Conservation (phyloP, 2,113 vertebrate genomes). For the Strix aluco region DNA sequence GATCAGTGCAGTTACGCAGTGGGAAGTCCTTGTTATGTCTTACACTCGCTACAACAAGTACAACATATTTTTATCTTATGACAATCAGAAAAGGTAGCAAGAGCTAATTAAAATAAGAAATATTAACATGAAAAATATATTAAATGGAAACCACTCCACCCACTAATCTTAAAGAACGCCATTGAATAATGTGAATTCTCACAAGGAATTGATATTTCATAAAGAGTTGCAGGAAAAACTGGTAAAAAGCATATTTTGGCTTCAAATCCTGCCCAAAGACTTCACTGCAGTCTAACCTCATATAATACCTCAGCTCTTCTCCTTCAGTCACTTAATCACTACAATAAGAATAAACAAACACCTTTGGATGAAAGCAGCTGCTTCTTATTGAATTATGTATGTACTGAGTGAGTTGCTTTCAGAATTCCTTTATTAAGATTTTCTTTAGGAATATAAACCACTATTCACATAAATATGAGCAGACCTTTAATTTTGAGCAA, state of each 20-base stretch:
- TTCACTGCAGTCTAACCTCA: not conserved
- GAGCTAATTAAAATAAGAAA: slow-evolving; percentile 25
- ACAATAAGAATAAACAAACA: not conserved
- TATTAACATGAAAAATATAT: not conserved
- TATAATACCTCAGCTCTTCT: not conserved
- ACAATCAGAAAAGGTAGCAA: not conserved
- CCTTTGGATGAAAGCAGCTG: not conserved
- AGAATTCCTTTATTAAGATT: not conserved
- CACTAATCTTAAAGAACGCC: not conserved
- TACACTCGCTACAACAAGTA: not conserved
- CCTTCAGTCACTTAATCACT: not conserved
- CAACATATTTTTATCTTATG: not conserved
- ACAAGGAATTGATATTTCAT: not conserved
- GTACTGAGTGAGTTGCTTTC: not conserved
- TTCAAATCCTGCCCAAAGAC: not conserved
- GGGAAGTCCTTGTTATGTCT: not conserved
- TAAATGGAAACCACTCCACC: not conserved
- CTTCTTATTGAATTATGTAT: not conserved
- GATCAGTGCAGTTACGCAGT: not conserved
- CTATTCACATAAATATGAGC: not conserved
- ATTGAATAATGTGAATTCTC: not conserved
- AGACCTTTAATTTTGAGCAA: not conserved
- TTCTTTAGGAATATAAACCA: not conserved
- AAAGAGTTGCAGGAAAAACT: not conserved
- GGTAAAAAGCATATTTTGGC: not conserved